Evolutionary conservation across 2,888 invertebrate species (phyloP), one percentile per base, ranked within the genome.

Genomic region (Lasioglossum figueresi): DNA sequence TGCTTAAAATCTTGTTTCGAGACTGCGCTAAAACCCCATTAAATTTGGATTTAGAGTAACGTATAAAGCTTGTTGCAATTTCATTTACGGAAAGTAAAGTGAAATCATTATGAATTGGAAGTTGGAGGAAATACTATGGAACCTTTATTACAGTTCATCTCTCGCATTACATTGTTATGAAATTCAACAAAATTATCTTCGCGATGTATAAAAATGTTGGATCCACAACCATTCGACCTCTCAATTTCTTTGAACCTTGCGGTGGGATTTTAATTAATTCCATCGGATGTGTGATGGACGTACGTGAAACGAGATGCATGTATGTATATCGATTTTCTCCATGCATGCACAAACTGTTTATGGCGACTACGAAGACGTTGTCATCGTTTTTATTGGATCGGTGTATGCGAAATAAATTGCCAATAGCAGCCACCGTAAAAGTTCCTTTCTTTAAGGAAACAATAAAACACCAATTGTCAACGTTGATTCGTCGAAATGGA

Each of bases 311-410:
- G 23, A 71, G 37, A 40, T 40, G 43, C 43, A 71, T 40, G 43
- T 40, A 71, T 40, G 43, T 40, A 71, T 71, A 71, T 71, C 37
- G 71, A 71, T 43, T 37, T 71, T 34, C 37, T 40, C 10, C 5
- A 8, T 70, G 43, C 43, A n/a, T 63, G 31, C 31, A 63, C 31
- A 31, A 63, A 63, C 63, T 63, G 63, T 63, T 63, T 63, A 63
- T 63, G 63, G 63, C 63, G 63, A 63, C 31, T 31, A 31, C 63
- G 31, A 63, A 63, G 63, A 63, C 31, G 56, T 56, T 56, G 31
- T 63, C 31, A 63, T 63, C 63, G 63, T 31, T 31, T 63, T 63
- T 63, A 63, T 63, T 31, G 31, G 63, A 63, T 63, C 31, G 63
- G 5, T 31, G 16, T 31, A 31, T 63, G 16, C 16, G 31, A 63